Evolutionary conservation across 2,797 vertebrate genomes (phyloP), one percentile per base, ranked within the genome.

Genomic region (Cheirogaleus major): DNA sequence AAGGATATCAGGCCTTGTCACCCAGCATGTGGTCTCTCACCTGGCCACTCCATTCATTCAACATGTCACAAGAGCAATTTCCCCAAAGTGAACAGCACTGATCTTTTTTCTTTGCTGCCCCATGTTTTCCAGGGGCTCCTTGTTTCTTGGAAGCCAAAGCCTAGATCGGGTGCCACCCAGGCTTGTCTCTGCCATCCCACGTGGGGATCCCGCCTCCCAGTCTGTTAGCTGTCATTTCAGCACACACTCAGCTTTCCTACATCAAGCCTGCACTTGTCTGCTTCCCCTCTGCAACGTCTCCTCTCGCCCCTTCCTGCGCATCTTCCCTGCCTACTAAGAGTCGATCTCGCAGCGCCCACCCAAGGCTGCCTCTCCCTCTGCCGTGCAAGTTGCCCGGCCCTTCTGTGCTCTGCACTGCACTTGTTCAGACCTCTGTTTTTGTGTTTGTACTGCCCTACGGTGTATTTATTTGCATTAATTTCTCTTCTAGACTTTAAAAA

Each of bases 381-480:
- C 27, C 0, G 0, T 18, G 30, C 52, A 22, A 22, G 22, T 2
- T 4, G 22, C 13, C 11, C 0, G 55, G 45, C 2, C 22, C 43
- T 69, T 17, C 15, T 0, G 3, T 4, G 32, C 32, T 25, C n/a
- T 18, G 80, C 14, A 18, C 79, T 3, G 0, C 1, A 1, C 48
- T 35, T 11, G 1, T 25, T 38, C 23, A 17, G 5, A 13, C 7
- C 32, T 79, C 17, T 25, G 10, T 25, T 30, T 65, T 32, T 43
- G 5, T 67, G 25, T 59, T 12, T 83, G 10, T 22, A 4, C 45
- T 59, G 18, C 8, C 18, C 57, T 11, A 30, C 0, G 0, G 41
- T 41, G 2, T 57, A 27, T 50, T 75, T 55, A 41, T 93, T 52
- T 41, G 18, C 11, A n/a, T 67, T 32, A 2, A 13, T 82, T 89